phyloP scores from a whole-genome alignment of 2,797 vertebrate genomes.

The Eulemur coronatus region DNA sequence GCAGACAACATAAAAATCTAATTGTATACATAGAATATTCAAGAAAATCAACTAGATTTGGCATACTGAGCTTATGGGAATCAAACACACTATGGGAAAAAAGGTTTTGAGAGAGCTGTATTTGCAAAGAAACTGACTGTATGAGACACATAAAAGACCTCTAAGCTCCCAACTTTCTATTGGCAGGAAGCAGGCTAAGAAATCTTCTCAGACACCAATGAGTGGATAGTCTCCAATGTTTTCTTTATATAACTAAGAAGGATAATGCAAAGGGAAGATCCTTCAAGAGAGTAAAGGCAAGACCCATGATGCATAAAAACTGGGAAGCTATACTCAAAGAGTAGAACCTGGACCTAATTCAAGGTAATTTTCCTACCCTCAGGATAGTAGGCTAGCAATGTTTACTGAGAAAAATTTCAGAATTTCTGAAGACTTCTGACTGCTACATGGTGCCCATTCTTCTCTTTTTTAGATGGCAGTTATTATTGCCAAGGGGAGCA shows the following conservation, averaged over 20 bases:
- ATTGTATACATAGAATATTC: background rate
- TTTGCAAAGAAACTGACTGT: background rate
- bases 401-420: background rate
- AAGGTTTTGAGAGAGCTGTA: background rate
- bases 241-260: background rate
- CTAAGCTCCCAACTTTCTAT: background rate
- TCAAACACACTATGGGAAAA: background rate
- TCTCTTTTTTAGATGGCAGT: background rate
- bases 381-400: background rate
- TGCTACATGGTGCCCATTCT: background rate
- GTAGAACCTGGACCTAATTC: background rate
- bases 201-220: background rate
- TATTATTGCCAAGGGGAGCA: background rate
- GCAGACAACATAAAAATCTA: background rate
- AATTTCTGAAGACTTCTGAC: background rate
- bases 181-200: background rate
- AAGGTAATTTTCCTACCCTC: background rate
- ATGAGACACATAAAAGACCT: background rate
- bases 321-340: background rate
- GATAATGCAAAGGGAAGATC: background rate
- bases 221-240: background rate
- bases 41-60: background rate
- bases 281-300: background rate
- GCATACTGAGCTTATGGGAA: background rate
- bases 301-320: background rate